Percentiles rank a stretch among this genome's conserved stretches.
Conservation (phyloP, 2,888 invertebrate species). For the Tiphia femorata region DNA sequence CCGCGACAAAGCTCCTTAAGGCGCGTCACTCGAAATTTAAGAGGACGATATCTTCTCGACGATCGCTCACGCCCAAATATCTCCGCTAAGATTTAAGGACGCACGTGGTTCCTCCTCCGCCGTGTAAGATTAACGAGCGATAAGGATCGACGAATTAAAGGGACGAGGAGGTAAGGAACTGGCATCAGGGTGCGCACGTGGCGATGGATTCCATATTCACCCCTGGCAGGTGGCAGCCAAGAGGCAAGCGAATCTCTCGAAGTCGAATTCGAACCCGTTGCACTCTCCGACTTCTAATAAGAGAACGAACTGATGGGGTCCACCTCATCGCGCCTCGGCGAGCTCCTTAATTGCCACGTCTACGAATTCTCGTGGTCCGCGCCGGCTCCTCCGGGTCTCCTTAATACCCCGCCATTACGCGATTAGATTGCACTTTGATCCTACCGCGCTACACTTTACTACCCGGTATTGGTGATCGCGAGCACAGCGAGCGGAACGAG, state of each 20-base stretch:
- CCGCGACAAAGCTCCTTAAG: too few relatives aligned
- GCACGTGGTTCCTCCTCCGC: too few relatives aligned
- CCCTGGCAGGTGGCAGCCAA: background rate
- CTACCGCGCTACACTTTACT: constrained; percentile 19
- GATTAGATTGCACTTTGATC: constrained; percentile 46
- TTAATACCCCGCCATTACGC: constrained; percentile 45
- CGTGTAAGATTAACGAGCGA: too few relatives aligned
- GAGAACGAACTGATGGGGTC: constrained; percentile 12
- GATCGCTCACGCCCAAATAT: too few relatives aligned
- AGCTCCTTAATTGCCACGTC: constrained; percentile 25
- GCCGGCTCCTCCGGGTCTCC: constrained; percentile 14
- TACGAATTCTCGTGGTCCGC: constrained; percentile 6
- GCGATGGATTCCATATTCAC: too few relatives aligned
- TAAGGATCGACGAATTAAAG: too few relatives aligned
- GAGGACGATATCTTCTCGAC: too few relatives aligned
- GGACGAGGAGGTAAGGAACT: too few relatives aligned
- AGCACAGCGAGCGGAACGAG: constrained; percentile 3
- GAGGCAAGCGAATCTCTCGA: background rate
- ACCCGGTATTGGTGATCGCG: constrained; percentile 21
- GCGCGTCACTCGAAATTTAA: too few relatives aligned
- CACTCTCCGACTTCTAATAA: constrained; percentile 25
- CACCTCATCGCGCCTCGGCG: constrained; percentile 11
- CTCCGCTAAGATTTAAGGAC: too few relatives aligned
- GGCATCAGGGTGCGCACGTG: too few relatives aligned
- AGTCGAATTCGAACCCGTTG: background rate